A percentile compares a stretch with the other conserved stretches of the same genome.
Evolutionary conservation across 1,140 invertebrate species (phyloP).

Genomic region (Stegodyphus dumicola): DNA sequence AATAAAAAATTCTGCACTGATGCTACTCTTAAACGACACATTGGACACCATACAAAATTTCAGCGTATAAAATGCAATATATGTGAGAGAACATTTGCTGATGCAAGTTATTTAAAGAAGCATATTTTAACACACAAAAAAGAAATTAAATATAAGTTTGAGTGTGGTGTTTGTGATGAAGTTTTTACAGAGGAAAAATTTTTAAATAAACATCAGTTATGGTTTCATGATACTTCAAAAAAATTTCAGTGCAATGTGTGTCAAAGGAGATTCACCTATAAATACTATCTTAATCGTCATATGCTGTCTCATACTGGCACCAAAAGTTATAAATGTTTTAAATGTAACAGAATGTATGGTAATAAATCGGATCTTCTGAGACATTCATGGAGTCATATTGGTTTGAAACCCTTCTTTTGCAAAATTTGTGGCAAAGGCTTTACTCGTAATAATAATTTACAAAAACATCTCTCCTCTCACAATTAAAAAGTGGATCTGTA

Average conservation of each 20-base stretch:
- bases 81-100: conserved; percentile 5
- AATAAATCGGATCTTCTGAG: background rate
- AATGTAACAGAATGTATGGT: conserved; percentile 1
- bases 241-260: conserved; percentile 1
- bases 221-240: background rate
- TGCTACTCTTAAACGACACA: background rate
- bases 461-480: conserved; percentile 5
- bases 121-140: background rate
- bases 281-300: background rate
- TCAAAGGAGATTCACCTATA: background rate
- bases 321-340: background rate
- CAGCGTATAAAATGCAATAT: background rate
- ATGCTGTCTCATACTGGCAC: background rate
- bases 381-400: background rate
- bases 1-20: conserved; percentile 4
- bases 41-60: conserved; percentile 9
- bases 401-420: background rate
- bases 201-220: background rate
- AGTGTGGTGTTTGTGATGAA: background rate
- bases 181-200: background rate
- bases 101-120: background rate
- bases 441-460: background rate
- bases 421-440: conserved; percentile 8
- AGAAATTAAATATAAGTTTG: background rate
- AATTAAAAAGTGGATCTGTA: background rate